phyloP scores from a whole-genome alignment of 2,888 invertebrate species.

The Drosophila antonietae region DNA sequence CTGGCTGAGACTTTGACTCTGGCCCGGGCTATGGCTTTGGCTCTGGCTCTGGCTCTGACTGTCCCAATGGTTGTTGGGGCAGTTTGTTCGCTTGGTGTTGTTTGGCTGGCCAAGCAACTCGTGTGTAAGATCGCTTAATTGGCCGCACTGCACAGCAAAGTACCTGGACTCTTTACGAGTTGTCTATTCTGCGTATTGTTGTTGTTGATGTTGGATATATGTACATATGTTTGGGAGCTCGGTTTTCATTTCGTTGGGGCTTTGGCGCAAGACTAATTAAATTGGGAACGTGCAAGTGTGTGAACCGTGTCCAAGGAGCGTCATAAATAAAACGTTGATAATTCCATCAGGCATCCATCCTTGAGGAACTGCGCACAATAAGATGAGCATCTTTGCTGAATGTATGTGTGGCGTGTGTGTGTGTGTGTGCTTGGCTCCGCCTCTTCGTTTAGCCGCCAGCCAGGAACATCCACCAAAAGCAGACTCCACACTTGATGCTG shows the following conservation, averaged over 20 bases:
- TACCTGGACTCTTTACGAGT: constrained; percentile 25
- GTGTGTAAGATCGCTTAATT: constrained; percentile 77
- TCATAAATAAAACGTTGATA: constrained; percentile 71
- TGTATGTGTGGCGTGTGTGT: background rate
- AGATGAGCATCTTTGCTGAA: constrained; percentile 37
- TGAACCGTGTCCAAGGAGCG: constrained; percentile 48
- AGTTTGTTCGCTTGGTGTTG: constrained; percentile 25
- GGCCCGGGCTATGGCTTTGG: background rate
- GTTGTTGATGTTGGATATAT: constrained; percentile 4
- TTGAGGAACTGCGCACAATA: constrained; percentile 23
- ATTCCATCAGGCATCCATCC: constrained; percentile 55
- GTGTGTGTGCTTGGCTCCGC: constrained; percentile 57
- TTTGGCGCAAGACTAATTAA: constrained; percentile 76
- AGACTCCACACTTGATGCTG: constrained; percentile 41
- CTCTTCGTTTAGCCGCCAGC: constrained; percentile 40
- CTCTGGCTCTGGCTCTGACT: background rate
- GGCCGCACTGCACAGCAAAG: constrained; percentile 56
- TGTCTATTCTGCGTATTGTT: constrained; percentile 11
- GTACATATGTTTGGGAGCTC: constrained; percentile 7
- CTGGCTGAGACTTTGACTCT: background rate
- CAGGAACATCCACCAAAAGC: constrained; percentile 31
- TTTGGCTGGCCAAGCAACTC: constrained; percentile 23
- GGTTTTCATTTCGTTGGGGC: constrained; percentile 48
- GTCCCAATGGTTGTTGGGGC: constrained; percentile 16
- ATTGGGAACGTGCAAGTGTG: constrained; percentile 68